Evolutionary conservation across 2,888 invertebrate genomes (phyloP).

Genomic region (Mesodorylaimus sp.): DNA sequence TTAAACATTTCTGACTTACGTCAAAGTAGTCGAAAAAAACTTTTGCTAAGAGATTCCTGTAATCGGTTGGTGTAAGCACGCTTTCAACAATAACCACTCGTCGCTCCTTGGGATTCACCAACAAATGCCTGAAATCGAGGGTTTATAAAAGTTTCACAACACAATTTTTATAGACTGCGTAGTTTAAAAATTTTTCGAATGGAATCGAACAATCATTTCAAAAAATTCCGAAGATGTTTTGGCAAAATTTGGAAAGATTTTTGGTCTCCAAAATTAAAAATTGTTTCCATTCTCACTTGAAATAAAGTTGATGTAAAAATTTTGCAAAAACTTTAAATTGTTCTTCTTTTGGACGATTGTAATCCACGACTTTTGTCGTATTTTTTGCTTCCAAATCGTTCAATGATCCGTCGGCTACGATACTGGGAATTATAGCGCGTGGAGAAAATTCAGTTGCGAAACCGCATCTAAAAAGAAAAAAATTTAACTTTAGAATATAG

Average conservation of each 20-base stretch:
- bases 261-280: not conserved
- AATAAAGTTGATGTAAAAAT: slow-evolving; percentile 68
- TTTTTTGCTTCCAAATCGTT: slow-evolving; percentile 44
- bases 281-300: too few relatives aligned
- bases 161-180: not conserved
- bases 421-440: slow-evolving; percentile 62
- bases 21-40: slow-evolving; percentile 82
- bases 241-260: not conserved
- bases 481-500: slow-evolving; percentile 6
- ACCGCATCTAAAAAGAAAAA: slow-evolving; percentile 50
- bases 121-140: slow-evolving; percentile 47
- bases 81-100: slow-evolving; percentile 80
- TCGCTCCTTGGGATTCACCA: slow-evolving; percentile 79
- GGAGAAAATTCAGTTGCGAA: slow-evolving; percentile 75
- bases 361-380: slow-evolving; percentile 9
- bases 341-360: slow-evolving; percentile 32
- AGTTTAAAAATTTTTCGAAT: not conserved
- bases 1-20: slow-evolving; percentile 37
- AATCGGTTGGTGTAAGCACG: slow-evolving; percentile 55
- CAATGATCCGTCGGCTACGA: slow-evolving; percentile 52
- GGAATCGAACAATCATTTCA: not conserved
- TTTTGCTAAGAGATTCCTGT: slow-evolving; percentile 68
- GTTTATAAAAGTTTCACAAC: not conserved
- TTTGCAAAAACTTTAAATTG: slow-evolving; percentile 67
- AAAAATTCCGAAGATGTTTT: not conserved